Evolutionary conservation across 2,797 vertebrate species (phyloP).

Genomic region (Heteromormyrus szaboi): DNA sequence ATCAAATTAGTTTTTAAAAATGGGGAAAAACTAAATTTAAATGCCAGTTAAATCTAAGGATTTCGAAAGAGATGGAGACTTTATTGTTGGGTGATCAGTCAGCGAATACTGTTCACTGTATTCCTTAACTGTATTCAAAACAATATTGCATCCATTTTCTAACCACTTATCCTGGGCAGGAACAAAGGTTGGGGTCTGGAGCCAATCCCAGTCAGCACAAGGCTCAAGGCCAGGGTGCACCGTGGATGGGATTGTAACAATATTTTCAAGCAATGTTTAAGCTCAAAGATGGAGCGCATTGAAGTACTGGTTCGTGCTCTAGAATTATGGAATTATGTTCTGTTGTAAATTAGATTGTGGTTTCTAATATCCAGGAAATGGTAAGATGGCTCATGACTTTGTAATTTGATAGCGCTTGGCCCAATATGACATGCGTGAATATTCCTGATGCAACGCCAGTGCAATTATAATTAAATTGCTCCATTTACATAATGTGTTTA

Average conservation of each 20-base stretch:
- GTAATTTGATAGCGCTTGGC: slow-evolving; percentile 9
- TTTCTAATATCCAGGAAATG: slow-evolving; percentile 2
- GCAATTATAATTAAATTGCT: slow-evolving; percentile 14
- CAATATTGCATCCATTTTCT: neutral
- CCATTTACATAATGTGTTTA: slow-evolving; percentile 17
- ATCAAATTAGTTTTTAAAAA: neutral
- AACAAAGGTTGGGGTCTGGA: neutral
- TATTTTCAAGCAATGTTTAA: neutral
- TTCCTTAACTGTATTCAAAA: neutral
- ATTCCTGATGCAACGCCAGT: neutral
- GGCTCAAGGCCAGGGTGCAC: neutral
- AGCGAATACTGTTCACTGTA: neutral
- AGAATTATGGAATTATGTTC: neutral
- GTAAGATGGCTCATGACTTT: neutral
- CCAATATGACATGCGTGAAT: neutral
- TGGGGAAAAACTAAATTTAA: neutral
- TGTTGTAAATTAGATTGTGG: slow-evolving; percentile 1
- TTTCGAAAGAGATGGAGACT: neutral
- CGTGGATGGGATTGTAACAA: neutral
- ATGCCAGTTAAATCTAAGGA: neutral
- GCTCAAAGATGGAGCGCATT: neutral
- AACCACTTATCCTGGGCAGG: neutral
- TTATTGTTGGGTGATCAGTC: neutral
- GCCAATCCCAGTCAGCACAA: neutral
- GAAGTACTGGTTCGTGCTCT: neutral